These are phyloP conservation scores for Anorthoa munda DNA, from an alignment of 2,888 invertebrate genomes.

Conservation along the genomic window DNA sequence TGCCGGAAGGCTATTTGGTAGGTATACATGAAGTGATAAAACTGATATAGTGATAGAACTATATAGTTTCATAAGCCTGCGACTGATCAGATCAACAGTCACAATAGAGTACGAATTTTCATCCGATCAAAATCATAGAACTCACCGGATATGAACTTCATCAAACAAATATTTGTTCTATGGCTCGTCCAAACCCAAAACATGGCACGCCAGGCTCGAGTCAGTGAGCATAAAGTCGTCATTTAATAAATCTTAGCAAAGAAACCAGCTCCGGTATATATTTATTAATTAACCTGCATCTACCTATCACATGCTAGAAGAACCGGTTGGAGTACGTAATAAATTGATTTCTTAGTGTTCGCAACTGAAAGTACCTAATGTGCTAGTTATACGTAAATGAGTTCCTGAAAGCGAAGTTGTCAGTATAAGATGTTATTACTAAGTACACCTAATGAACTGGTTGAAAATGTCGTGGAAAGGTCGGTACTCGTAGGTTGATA, in stretches of 20 bases:
- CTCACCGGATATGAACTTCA: no score
- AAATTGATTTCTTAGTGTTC: slow-evolving; percentile 40
- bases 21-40: neutral
- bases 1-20: neutral
- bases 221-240: neutral
- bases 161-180: neutral
- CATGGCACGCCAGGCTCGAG: neutral
- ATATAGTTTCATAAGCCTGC: no score
- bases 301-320: slow-evolving; percentile 25
- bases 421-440: neutral
- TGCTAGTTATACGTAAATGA: slow-evolving; percentile 26
- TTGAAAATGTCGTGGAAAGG: neutral
- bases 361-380: slow-evolving; percentile 27
- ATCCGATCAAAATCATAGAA: neutral
- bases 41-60: neutral
- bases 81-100: neutral
- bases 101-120: neutral
- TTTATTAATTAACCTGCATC: slow-evolving; percentile 45
- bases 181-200: neutral
- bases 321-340: slow-evolving; percentile 45
- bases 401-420: slow-evolving; percentile 23
- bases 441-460: neutral
- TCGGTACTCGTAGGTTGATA: no score
- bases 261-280: slow-evolving; percentile 9
- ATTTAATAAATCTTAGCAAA: slow-evolving; percentile 4